Conservation (phyloP, 2,888 invertebrate genomes). For the Scaptomyza tumidula region DNA sequence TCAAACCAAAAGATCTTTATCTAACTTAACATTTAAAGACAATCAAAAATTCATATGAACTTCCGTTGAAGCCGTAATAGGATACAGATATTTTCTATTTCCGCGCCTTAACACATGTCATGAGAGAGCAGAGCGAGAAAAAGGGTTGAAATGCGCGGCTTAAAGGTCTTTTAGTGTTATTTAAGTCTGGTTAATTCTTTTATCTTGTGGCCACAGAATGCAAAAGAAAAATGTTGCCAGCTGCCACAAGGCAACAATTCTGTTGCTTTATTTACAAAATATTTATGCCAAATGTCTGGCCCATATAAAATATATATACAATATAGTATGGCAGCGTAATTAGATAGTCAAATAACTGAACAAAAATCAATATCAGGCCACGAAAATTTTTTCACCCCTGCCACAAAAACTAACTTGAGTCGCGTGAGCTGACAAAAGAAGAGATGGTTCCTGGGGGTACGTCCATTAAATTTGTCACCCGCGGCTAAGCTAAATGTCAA, state of each 20-base stretch:
- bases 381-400: background rate
- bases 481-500: slow-evolving; percentile 84
- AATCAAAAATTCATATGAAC: slow-evolving; percentile 14
- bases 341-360: slow-evolving; percentile 73
- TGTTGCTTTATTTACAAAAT: slow-evolving; percentile 67
- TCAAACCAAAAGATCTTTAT: background rate
- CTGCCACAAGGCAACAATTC: slow-evolving; percentile 33
- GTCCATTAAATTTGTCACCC: slow-evolving; percentile 83
- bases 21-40: background rate
- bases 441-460: slow-evolving; percentile 37
- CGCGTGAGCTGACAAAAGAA: slow-evolving; percentile 58
- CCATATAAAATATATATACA: slow-evolving; percentile 35
- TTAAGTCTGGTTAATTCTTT: slow-evolving; percentile 48
- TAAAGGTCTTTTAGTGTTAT: slow-evolving; percentile 22
- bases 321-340: slow-evolving; percentile 53
- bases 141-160: slow-evolving; percentile 45
- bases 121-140: background rate
- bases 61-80: no score
- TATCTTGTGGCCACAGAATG: slow-evolving; percentile 47
- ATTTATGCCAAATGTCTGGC: slow-evolving; percentile 77
- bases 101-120: slow-evolving; percentile 56
- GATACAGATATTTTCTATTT: slow-evolving; percentile 47
- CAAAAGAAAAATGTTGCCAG: slow-evolving; percentile 58
- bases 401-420: background rate
- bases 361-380: slow-evolving; percentile 49